Evolutionary conservation across 2,797 vertebrate species (phyloP), one percentile per base, ranked within the genome.

Genomic region (Falco novaeseelandiae): DNA sequence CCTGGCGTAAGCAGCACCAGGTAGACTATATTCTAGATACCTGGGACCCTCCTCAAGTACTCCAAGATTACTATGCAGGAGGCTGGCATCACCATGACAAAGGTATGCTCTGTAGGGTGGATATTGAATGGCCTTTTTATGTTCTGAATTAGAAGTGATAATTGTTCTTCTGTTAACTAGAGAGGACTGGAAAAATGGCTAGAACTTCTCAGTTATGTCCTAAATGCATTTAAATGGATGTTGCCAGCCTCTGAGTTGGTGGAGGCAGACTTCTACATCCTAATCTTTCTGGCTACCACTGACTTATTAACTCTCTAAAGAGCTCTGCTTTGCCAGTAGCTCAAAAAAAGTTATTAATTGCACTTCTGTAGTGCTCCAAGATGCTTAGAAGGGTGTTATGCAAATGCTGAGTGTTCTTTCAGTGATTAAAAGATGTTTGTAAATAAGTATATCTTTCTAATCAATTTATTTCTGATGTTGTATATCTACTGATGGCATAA

Each of bases 61-160:
- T 99, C 12, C 99, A 99, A 72, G 99, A 99, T 97, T 99, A 98
- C 96, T 99, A 99, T 78, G 99, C 99, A 0, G 99, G 99, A 10
- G 99, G 99, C 95, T 99, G 99, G 99, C 99, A 99, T 96, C 99
- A 99, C 93, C 99, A 99, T 4, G 99, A 99, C 98, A 98, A 98
- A 97, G 99, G 99, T 99, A 96, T n/a, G 30, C 29, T 74, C 34
- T 57, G 7, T 21, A 36, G 32, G 25, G 36, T 65, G 40, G 34
- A 21, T 62, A 17, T 1, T 42, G 54, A 62, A 96, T 94, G 97
- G 78, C 32, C 29, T 34, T 66, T 73, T 59, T 22, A 2, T 4
- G 0, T 49, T 85, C 57, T 44, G 25, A 46, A 29, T 94, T 84
- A 46, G 34, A 65, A 54, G 61, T 54, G 42, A 4, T 26, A 23